These are phyloP conservation scores for Eulemur macaco DNA, from an alignment of 2,113 vertebrate genomes.

Conservation along the genomic window DNA sequence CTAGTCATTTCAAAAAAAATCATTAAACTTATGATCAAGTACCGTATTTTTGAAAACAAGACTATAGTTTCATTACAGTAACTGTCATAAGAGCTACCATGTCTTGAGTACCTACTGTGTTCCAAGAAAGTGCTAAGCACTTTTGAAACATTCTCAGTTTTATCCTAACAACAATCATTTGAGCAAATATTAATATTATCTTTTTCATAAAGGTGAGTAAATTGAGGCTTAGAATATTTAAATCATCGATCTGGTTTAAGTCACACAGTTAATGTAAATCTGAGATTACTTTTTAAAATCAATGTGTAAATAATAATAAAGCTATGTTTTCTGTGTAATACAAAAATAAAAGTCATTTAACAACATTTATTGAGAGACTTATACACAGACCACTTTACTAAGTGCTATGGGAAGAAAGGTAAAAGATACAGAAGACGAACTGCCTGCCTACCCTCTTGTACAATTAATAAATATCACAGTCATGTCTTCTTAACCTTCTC, in stretches of 20 bases:
- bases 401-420: neutral
- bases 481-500: neutral
- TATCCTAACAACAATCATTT: neutral
- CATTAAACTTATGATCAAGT: neutral
- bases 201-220: neutral
- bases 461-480: neutral
- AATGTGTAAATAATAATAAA: neutral
- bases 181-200: conserved; percentile 9
- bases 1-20: conserved; percentile 23
- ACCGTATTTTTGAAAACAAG: neutral
- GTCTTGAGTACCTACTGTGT: neutral
- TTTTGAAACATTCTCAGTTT: neutral
- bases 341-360: neutral
- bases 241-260: neutral
- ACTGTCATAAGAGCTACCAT: neutral
- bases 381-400: neutral
- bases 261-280: neutral
- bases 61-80: neutral
- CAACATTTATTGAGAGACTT: neutral
- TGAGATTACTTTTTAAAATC: conserved; percentile 15
- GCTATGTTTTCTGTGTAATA: neutral
- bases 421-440: neutral
- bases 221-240: neutral
- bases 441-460: neutral
- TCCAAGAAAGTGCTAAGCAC: neutral